These are phyloP conservation scores for Chaenodraco wilsoni DNA, from an alignment of 2,797 vertebrate species.

Conservation along the genomic window DNA sequence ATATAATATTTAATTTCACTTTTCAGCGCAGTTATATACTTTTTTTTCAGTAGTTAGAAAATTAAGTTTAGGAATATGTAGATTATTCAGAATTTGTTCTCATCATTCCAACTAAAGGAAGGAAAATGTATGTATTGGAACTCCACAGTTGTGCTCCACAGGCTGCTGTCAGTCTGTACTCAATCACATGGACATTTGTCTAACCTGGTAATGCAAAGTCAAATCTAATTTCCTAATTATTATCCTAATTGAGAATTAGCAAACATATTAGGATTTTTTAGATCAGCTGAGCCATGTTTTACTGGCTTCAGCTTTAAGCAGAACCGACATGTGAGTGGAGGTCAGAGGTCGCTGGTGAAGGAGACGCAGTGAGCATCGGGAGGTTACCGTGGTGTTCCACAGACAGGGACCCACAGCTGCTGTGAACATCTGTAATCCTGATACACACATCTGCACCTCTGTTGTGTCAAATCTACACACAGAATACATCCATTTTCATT, in stretches of 20 bases:
- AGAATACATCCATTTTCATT: slow-evolving; percentile 61
- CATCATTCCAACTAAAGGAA: too few relatives aligned
- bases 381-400: slow-evolving; percentile 76
- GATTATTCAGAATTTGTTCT: too few relatives aligned
- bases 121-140: too few relatives aligned
- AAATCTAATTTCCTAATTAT: too few relatives aligned
- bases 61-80: too few relatives aligned
- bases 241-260: too few relatives aligned
- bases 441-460: slow-evolving; percentile 78
- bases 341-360: slow-evolving; percentile 43
- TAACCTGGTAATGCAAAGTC: background rate
- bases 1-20: background rate
- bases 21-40: too few relatives aligned
- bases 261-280: too few relatives aligned
- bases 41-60: too few relatives aligned
- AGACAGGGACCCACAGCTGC: slow-evolving; percentile 68
- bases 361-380: slow-evolving; percentile 45
- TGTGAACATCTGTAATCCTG: slow-evolving; percentile 75
- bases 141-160: background rate
- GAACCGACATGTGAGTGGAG: slow-evolving; percentile 5
- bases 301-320: slow-evolving; percentile 35
- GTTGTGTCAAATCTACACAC: slow-evolving; percentile 77
- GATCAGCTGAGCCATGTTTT: slow-evolving; percentile 4
- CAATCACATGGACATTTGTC: background rate
- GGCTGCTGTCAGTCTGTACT: background rate